Base-by-base conservation (phyloP, 1,140 invertebrate genomes). In the Psix sp. region DNA sequence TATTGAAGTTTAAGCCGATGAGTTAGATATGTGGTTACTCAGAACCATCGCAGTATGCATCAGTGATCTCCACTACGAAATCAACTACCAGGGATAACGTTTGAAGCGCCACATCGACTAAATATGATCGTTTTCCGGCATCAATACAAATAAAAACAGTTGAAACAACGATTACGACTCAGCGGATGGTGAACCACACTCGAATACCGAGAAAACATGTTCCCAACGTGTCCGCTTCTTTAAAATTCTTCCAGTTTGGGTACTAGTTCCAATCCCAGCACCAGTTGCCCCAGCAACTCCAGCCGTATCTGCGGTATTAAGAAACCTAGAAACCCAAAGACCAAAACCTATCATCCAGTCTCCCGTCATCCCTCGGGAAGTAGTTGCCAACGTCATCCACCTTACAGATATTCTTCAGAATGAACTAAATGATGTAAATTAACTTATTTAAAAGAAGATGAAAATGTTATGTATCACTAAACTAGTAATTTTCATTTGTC, bases 371-470 rank as follows among this genome's bases (percentile, higher is more conserved):
- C 36, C 36, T 38, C 36, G 36, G 5, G 36, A 38, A 4, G 9
- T 6, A 14, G 15, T 2, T 14, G 36, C 36, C 1, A 4, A 7
- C 36, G n/a, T 10, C 36, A 14, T 15, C 3, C 9, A 15, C 9
- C 36, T 3, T 10, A 14, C 3, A 14, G 36, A 38, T 38, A 6
- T 10, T 9, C 9, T 9, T 14, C 36, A 11, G 5, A 33, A 5
- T 38, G 15, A 38, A 16, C 15, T 38, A 10, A 5, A 14, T 7
- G 3, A n/a, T n/a, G n/a, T n/a, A n/a, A n/a, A n/a, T n/a, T n/a
- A n/a, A n/a, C n/a, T n/a, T n/a, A 38, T 38, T 38, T 38, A 38
- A 38, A 38, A 16, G 14, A 38, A 14, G 36, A 14, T 14, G 36
- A 14, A 38, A 38, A 38, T 38, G 36, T 38, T 38, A 10, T 38